These are phyloP conservation scores for Portunus trituberculatus DNA, from an alignment of 1,140 invertebrate genomes.

Conservation along the genomic window DNA sequence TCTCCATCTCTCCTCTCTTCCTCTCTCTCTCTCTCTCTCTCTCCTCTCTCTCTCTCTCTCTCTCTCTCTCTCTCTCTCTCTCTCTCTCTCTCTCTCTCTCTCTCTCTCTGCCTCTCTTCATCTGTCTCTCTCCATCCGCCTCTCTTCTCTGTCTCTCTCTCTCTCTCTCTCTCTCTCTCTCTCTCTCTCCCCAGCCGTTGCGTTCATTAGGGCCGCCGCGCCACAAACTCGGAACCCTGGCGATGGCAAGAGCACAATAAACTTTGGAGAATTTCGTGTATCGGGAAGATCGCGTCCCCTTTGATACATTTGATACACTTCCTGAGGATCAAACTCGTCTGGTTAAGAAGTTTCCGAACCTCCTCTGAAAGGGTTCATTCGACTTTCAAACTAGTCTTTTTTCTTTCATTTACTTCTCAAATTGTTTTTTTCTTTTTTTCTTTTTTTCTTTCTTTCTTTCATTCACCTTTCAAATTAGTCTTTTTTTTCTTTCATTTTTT, in stretches of 20 bases:
- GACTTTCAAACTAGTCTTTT: slow-evolving; percentile 27
- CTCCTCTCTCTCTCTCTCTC: not conserved
- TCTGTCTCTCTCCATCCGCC: not conserved
- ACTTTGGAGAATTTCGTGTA: slow-evolving; percentile 50
- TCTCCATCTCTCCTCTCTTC: no score
- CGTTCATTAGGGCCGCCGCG: not conserved
- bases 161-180: not conserved
- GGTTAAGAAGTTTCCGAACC: slow-evolving; percentile 54
- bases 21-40: not conserved
- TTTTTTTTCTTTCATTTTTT: no score
- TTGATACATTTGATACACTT: slow-evolving; percentile 61
- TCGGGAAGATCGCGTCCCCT: slow-evolving; percentile 47
- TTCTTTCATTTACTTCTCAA: not conserved
- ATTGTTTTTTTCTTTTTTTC: slow-evolving; percentile 30
- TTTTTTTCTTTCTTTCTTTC: slow-evolving; percentile 26
- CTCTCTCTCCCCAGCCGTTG: not conserved
- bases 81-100: not conserved
- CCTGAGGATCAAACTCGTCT: slow-evolving; percentile 56
- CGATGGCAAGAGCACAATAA: slow-evolving; percentile 33
- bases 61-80: not conserved
- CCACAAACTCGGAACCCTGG: not conserved
- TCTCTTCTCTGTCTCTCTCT: not conserved
- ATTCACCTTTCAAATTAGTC: not conserved
- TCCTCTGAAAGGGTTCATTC: slow-evolving; percentile 53
- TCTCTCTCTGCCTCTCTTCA: not conserved